Percentiles rank a stretch among this genome's conserved stretches.
Conservation (phyloP, 2,113 vertebrate genomes). For the Athene noctua region DNA sequence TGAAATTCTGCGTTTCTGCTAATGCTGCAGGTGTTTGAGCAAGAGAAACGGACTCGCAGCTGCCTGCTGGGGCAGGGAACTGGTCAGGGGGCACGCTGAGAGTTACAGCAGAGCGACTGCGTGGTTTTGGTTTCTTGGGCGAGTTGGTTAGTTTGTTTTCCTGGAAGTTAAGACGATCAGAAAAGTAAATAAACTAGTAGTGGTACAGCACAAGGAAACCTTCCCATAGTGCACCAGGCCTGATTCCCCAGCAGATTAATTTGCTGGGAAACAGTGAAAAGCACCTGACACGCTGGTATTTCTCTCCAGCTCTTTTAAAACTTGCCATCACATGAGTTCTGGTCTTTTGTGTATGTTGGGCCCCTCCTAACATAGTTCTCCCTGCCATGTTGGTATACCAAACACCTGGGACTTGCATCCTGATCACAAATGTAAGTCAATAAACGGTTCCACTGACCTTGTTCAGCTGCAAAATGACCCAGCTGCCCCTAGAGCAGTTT, state of each 20-base stretch:
- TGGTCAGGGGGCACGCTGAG: not conserved
- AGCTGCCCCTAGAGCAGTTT: not conserved
- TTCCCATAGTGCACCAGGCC: no score
- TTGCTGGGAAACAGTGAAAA: not conserved
- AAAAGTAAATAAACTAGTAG: no score
- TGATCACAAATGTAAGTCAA: not conserved
- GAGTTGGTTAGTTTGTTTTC: not conserved
- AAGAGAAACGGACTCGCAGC: fast-evolving
- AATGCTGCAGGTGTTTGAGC: not conserved
- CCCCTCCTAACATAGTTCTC: not conserved
- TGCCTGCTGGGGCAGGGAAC: fast-evolving
- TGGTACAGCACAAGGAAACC: not conserved
- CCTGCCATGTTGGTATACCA: not conserved
- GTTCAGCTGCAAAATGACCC: not conserved
- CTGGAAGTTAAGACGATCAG: not conserved
- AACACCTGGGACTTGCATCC: not conserved
- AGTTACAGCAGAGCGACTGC: not conserved
- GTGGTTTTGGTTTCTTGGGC: no score
- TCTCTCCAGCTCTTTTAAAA: not conserved
- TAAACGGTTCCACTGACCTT: not conserved
- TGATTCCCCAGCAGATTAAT: not conserved
- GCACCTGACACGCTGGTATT: fast-evolving
- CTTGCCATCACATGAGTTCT: not conserved
- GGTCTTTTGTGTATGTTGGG: no score
- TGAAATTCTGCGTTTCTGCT: not conserved